phyloP scores from a whole-genome alignment of 1,140 invertebrate genomes.

The Bombus sibiricus region DNA sequence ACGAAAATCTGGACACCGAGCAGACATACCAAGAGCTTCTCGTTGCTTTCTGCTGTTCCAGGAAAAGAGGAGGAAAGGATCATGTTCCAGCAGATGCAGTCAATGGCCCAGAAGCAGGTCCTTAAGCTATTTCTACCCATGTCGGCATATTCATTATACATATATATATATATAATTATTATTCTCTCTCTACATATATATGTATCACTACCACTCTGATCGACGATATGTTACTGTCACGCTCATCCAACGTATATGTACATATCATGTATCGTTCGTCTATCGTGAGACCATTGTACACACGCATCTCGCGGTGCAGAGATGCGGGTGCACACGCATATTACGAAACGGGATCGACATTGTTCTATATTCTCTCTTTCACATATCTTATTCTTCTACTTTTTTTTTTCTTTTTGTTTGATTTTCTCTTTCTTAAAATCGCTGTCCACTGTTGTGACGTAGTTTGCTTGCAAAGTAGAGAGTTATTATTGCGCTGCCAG shows the following conservation, averaged over 20 bases:
- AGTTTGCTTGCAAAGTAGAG: constrained; percentile 67
- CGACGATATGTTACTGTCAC: constrained; percentile 39
- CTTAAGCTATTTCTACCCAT: constrained; percentile 83
- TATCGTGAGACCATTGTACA: not conserved
- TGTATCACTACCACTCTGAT: constrained; percentile 45
- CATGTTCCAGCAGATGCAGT: constrained; percentile 98
- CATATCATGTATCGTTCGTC: constrained; percentile 32
- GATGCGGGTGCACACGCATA: constrained; percentile 32
- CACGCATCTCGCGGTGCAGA: constrained; percentile 21
- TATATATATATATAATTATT: constrained; percentile 47
- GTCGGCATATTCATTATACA: constrained; percentile 67
- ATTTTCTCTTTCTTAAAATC: constrained; percentile 29
- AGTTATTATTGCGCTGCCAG: constrained; percentile 59
- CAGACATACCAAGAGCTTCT: constrained; percentile 70
- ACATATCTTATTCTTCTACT: not conserved
- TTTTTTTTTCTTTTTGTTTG: not conserved
- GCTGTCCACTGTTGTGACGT: constrained; percentile 61
- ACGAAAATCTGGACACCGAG: constrained; percentile 48
- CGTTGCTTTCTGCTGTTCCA: constrained; percentile 84
- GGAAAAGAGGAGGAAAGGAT: constrained; percentile 97
- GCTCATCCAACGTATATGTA: constrained; percentile 19
- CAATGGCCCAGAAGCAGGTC: constrained; percentile 97
- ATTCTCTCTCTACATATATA: constrained; percentile 32
- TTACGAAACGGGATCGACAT: constrained; percentile 15
- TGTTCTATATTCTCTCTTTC: not conserved